Evolutionary conservation across 2,888 invertebrate genomes (phyloP), one percentile per base, ranked within the genome.

Genomic region (Leptogaster cylindrica): DNA sequence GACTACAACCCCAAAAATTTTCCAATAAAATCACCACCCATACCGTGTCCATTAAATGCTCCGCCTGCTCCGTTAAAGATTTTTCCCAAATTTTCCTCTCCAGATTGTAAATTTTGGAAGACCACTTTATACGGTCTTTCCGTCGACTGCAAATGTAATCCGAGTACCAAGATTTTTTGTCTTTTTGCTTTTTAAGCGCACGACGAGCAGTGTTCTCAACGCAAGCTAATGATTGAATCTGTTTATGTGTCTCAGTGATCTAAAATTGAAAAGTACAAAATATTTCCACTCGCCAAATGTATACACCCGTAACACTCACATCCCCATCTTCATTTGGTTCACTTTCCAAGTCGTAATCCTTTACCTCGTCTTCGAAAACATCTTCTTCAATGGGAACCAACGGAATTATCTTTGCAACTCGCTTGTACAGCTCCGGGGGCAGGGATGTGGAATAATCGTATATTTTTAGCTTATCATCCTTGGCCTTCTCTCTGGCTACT

Each of bases 1-100:
- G 8, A 50, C 12, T 36, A 8, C 4, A n/a, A 33, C 3, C 36
- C 4, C n/a, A 48, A 27, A 27, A 14, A 52, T 28, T 28, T 7
- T 2, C 8, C 46, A 18, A 46, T 8, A n/a, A n/a, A 36, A 5
- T 12, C 33, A 12, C 12, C 23, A 51, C 2, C 6, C 75, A 73
- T 64, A 80, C 80, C 27, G 78, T 75, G 71, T 81, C 79, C 78
- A 81, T 81, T 0, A 81, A 70, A 39, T 77, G 74, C 55, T 80
- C 79, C 0, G 81, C 80, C 65, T 81, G 80, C 36, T 81, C 80
- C 25, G 79, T 80, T 0, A 81, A 67, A 0, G 76, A 73, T 23
- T 76, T 77, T 23, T 77, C 76, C 64, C 70, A 71, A 12, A 76
- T 74, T 41, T 69, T 71, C 6, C 70, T 70, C 51, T 77, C 74